phyloP scores from a whole-genome alignment of 2,113 vertebrate species.

The Rattus rattus region DNA sequence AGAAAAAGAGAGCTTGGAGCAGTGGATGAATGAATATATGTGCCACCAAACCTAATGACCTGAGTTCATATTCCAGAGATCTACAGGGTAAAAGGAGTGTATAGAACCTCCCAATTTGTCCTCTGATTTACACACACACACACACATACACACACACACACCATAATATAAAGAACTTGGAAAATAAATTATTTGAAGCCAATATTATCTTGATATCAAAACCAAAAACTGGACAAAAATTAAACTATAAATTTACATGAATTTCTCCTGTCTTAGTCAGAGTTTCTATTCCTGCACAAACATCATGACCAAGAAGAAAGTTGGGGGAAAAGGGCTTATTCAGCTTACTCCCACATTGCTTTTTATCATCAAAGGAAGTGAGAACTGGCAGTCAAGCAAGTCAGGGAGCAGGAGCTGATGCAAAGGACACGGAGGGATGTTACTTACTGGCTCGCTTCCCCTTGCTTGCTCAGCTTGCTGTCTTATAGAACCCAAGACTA shows the following conservation, averaged over 20 bases:
- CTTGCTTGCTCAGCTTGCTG: too few species aligned
- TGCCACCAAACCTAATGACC: not conserved
- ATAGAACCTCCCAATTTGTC: not conserved
- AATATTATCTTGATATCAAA: not conserved
- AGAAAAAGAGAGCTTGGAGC: not conserved
- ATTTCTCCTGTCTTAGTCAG: too few species aligned
- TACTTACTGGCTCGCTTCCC: too few species aligned
- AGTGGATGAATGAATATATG: not conserved
- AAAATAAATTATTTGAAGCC: not conserved
- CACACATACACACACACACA: not conserved
- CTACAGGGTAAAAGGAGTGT: not conserved
- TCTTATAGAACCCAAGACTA: too few species aligned
- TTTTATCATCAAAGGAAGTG: too few species aligned
- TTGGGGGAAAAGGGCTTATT: too few species aligned
- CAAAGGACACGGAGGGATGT: too few species aligned
- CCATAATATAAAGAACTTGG: not conserved
- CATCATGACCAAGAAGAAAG: too few species aligned
- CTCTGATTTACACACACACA: not conserved
- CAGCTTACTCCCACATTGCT: too few species aligned
- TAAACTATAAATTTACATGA: not conserved
- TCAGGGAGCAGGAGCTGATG: too few species aligned
- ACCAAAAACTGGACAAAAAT: not conserved
- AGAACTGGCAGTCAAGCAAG: too few species aligned
- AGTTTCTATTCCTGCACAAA: too few species aligned
- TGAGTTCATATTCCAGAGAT: not conserved